These are phyloP conservation scores for Nymphalis urticae DNA, from an alignment of 2,888 invertebrate species.

Conservation along the genomic window DNA sequence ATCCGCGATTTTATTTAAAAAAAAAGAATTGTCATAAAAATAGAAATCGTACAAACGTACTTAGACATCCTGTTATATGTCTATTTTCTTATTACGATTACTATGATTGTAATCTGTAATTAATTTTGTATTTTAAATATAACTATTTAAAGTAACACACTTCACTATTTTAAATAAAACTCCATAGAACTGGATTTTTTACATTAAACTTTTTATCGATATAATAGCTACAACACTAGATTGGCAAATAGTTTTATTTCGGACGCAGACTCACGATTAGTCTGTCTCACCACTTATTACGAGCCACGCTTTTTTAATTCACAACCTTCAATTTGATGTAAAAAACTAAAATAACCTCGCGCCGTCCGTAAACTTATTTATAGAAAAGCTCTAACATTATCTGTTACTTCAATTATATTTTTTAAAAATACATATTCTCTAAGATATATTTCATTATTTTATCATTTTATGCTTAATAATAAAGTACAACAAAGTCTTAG, in stretches of 20 bases:
- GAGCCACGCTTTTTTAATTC: constrained; percentile 42
- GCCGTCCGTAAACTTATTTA: constrained; percentile 36
- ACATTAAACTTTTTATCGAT: constrained; percentile 12
- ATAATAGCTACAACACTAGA: constrained; percentile 34
- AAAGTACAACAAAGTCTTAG: no score
- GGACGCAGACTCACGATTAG: constrained; percentile 43
- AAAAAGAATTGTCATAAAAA: no score
- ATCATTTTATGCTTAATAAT: no score
- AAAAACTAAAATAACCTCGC: constrained; percentile 36
- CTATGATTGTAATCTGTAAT: no score
- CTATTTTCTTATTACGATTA: no score
- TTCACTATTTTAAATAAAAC: neutral
- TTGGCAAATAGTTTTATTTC: constrained; percentile 49
- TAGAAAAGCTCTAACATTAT: constrained; percentile 28
- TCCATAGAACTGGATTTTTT: neutral
- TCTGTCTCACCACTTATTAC: constrained; percentile 41
- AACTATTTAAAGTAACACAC: no score
- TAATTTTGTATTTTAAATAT: no score
- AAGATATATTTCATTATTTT: no score
- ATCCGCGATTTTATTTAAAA: no score
- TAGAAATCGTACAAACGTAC: no score
- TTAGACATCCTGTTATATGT: no score
- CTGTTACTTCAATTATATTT: constrained; percentile 13
- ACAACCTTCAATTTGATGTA: constrained; percentile 43
- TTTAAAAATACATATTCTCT: neutral